Conservation (phyloP, 2,113 vertebrate species). For the Synchiropus splendidus region DNA sequence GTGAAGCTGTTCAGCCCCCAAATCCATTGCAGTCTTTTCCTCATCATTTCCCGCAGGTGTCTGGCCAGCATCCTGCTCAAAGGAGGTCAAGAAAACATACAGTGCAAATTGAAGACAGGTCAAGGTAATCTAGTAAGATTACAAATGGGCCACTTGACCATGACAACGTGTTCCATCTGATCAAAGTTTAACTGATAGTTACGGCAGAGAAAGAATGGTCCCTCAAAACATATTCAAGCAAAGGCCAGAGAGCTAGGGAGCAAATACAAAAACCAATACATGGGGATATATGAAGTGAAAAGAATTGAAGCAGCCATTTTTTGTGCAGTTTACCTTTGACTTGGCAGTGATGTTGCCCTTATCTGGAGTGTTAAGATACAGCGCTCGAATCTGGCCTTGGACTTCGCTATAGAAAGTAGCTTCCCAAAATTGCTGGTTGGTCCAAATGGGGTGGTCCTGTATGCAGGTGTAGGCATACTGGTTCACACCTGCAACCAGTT, state of each 20-base stretch:
- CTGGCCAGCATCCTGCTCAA: slow-evolving; percentile 58
- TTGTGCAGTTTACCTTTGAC: slow-evolving; percentile 67
- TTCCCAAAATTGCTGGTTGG: slow-evolving; percentile 97
- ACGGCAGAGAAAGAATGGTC: too few relatives aligned
- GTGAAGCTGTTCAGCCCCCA: slow-evolving; percentile 87
- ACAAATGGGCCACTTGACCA: too few relatives aligned
- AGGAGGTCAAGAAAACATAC: background rate
- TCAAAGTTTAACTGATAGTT: too few relatives aligned
- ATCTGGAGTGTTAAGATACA: slow-evolving; percentile 80
- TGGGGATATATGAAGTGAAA: too few relatives aligned
- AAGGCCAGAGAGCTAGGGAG: too few relatives aligned
- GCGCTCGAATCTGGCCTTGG: slow-evolving; percentile 85
- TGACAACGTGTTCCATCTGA: too few relatives aligned
- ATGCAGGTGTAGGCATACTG: slow-evolving; percentile 97
- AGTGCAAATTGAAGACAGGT: too few relatives aligned
- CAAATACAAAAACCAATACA: too few relatives aligned
- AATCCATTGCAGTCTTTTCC: slow-evolving; percentile 87
- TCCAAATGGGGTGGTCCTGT: slow-evolving; percentile 94
- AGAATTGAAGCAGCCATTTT: too few relatives aligned
- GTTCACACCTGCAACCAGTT: slow-evolving; percentile 86
- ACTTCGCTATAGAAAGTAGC: slow-evolving; percentile 93
- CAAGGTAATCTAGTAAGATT: too few relatives aligned
- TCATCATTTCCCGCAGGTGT: slow-evolving; percentile 35
- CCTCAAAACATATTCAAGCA: too few relatives aligned
- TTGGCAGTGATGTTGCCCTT: slow-evolving; percentile 58